A percentile compares a stretch with the other conserved stretches of the same genome.
phyloP scores from a whole-genome alignment of 2,113 vertebrate genomes.

The Furnarius figulus region DNA sequence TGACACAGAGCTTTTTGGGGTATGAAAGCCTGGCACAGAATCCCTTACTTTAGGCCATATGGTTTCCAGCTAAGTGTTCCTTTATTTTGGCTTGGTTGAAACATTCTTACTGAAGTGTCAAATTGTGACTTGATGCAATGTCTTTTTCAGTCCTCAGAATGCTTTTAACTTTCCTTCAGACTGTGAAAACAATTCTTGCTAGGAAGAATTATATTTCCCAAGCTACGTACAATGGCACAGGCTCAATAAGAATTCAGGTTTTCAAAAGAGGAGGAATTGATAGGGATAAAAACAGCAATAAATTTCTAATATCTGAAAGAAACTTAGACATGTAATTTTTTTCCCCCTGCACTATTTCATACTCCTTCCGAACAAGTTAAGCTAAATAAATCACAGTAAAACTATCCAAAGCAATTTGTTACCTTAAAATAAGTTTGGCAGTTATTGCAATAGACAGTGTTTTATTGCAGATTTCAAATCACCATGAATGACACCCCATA shows the following conservation, averaged over 20 bases:
- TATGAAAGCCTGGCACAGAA: constrained; percentile 6
- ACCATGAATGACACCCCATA: constrained; percentile 50
- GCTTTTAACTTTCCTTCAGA: constrained; percentile 41
- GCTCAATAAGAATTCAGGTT: constrained; percentile 8
- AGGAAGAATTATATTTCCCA: constrained; percentile 55
- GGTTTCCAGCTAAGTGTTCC: constrained; percentile 40
- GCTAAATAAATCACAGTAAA: constrained; percentile 52
- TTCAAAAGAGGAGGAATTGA: constrained; percentile 33
- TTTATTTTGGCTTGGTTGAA: constrained; percentile 60
- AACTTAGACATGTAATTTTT: constrained; percentile 2
- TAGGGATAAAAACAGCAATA: constrained; percentile 31
- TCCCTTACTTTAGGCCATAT: neutral
- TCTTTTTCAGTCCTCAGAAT: constrained; percentile 50
- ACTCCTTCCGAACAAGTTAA: constrained; percentile 28
- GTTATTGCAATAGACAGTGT: constrained; percentile 42
- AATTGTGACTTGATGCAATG: constrained; percentile 48
- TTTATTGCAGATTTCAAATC: constrained; percentile 61
- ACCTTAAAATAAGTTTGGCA: constrained; percentile 64
- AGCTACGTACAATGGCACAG: neutral
- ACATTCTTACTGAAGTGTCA: constrained; percentile 46
- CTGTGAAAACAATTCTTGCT: constrained; percentile 39
- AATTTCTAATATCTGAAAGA: constrained; percentile 55
- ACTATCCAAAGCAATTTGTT: constrained; percentile 44
- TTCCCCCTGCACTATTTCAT: neutral
- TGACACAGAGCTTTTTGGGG: neutral